Base-by-base conservation (phyloP, 1,140 invertebrate genomes). In the Lepidurus couesii region DNA sequence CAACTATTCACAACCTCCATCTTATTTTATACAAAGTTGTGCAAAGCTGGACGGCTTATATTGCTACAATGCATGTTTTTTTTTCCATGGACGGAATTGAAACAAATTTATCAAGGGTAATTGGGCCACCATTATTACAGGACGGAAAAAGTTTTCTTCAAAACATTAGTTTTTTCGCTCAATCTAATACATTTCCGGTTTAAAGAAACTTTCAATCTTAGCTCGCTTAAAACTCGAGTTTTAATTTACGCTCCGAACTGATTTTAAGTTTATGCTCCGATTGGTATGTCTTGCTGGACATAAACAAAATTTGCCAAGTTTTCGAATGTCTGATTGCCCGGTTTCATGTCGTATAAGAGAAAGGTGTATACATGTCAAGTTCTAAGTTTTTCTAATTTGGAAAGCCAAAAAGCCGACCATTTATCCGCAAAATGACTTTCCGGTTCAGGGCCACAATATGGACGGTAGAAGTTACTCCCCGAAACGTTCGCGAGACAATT, bases 11-110 rank as follows among this genome's bases (percentile, higher is more conserved):
- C 16, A n/a, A 65, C 53, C 53, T 65, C 53, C 13, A 65, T 65
- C 53, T 65, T 65, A 65, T 65, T 65, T 16, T 65, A 34, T 34
- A 34, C 34, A 34, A 65, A 65, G 53, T 65, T 65, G 53, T 65
- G 53, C 53, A 65, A 65, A 65, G 21, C 21, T 65, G 53, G 53
- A 65, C 53, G 53, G 53, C 53, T n/a, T 65, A 65, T 65, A 65
- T 65, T 65, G 53, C 53, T 65, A 65, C 53, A 65, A 65, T 65
- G 53, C 53, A 65, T 65, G 16, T 13, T 65, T 65, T 34, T 65
- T 34, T 65, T 65, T 16, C 53, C 53, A 65, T 65, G 53, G 53
- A 65, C 53, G 53, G 53, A 65, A 65, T 65, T 21, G 53, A 65
- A 34, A 65, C 13, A 65, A 65, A 13, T 16, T 13, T 65, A 21